Conservation (phyloP, 1,140 invertebrate species). For the Drosophila kohkoa region DNA sequence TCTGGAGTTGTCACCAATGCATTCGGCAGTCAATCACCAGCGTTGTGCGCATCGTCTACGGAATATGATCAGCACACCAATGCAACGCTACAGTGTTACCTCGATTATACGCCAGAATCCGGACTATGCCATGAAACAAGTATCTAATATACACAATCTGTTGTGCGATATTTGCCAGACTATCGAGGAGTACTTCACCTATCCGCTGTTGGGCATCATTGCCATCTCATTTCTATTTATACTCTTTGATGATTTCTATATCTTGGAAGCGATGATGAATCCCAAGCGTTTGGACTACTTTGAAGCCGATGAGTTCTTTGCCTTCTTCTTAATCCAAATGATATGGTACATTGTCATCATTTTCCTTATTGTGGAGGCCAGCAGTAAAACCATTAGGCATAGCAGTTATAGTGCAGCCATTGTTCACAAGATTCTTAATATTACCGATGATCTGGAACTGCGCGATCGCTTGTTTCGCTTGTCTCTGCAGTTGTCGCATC, state of each 20-base stretch:
- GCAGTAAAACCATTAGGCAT: conserved; percentile 69
- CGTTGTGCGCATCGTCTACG: conserved; percentile 56
- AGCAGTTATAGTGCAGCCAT: conserved; percentile 66
- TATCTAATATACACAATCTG: conserved; percentile 79
- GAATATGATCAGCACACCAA: conserved; percentile 56
- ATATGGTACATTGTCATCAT: conserved; percentile 81
- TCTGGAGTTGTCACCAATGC: conserved; percentile 74
- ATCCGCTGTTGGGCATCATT: conserved; percentile 77
- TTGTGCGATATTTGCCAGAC: conserved; percentile 80
- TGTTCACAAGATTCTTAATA: conserved; percentile 80
- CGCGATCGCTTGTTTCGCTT: conserved; percentile 72
- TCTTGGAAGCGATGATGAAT: conserved; percentile 73
- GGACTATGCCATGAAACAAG: conserved; percentile 71
- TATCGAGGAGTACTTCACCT: conserved; percentile 82
- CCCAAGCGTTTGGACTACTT: conserved; percentile 71
- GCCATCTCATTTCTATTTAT: conserved; percentile 81
- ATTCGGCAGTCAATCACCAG: conserved; percentile 64
- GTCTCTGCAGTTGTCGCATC: conserved; percentile 74
- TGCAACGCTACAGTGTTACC: conserved; percentile 75
- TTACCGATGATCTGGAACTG: conserved; percentile 73
- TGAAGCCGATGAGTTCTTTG: conserved; percentile 79
- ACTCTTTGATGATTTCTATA: conserved; percentile 81
- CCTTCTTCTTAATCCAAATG: conserved; percentile 79
- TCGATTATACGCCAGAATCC: conserved; percentile 80
- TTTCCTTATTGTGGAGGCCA: conserved; percentile 78